Percentiles rank a stretch among this genome's conserved stretches.
These are phyloP conservation scores for Rhogogaster chlorosoma DNA, from an alignment of 2,888 invertebrate species.

Conservation along the genomic window DNA sequence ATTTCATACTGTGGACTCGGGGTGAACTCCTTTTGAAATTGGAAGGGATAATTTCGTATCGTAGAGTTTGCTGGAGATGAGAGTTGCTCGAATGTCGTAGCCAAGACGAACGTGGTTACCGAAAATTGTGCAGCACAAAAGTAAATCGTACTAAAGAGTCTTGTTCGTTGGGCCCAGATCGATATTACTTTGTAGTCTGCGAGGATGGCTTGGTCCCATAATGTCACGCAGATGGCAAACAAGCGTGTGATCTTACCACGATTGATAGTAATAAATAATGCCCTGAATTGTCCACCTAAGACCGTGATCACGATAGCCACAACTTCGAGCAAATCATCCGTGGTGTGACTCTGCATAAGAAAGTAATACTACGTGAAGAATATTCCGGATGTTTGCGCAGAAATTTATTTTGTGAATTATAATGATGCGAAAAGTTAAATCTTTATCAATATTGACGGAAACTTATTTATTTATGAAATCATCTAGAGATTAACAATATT, in stretches of 20 bases:
- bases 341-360: not conserved
- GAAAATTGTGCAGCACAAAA: not conserved
- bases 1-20: constrained; percentile 7
- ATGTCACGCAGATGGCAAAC: constrained; percentile 55
- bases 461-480: too few species aligned
- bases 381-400: not conserved
- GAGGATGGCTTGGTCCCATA: constrained; percentile 58
- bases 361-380: not conserved
- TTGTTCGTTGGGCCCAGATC: not conserved
- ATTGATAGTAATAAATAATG: not conserved
- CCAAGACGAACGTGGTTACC: not conserved
- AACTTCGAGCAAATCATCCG: not conserved
- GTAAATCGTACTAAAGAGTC: not conserved
- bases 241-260: constrained; percentile 49
- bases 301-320: not conserved
- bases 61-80: not conserved
- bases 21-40: not conserved
- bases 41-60: not conserved
- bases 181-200: not conserved
- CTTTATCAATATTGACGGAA: not conserved
- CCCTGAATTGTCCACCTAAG: not conserved
- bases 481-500: too few species aligned
- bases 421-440: not conserved
- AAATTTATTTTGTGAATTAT: not conserved
- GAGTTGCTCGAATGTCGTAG: not conserved